Evolutionary conservation across 2,113 vertebrate genomes (phyloP).

Genomic region (Pheucticus melanocephalus): DNA sequence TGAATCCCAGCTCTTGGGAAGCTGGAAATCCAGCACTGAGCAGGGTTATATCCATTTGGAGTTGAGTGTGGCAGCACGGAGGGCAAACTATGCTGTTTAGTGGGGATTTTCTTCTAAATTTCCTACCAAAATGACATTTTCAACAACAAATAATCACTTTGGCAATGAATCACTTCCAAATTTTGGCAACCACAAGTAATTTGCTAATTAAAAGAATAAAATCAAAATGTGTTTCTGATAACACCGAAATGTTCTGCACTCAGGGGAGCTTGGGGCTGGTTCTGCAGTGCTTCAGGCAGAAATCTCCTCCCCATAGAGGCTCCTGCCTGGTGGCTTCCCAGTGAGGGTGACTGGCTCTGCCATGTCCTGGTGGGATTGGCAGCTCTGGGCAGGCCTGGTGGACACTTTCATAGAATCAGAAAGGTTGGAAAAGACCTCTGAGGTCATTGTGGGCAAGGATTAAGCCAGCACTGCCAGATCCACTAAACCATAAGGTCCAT

Average conservation of each 20-base stretch:
- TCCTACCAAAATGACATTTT: neutral
- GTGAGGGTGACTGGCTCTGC: neutral
- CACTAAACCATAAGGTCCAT: neutral
- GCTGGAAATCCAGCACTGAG: neutral
- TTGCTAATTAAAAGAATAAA: neutral
- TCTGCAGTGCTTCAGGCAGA: neutral
- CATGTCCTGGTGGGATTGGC: neutral
- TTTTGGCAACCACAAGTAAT: fast-evolving
- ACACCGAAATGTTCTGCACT: neutral
- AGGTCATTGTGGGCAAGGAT: neutral
- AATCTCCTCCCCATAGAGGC: neutral
- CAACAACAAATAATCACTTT: neutral
- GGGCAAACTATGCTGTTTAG: neutral
- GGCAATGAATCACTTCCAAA: neutral
- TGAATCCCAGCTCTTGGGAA: neutral
- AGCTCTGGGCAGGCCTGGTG: neutral
- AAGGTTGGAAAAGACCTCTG: neutral
- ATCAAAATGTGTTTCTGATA: neutral
- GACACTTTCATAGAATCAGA: neutral
- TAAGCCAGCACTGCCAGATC: neutral
- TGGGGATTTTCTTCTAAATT: neutral
- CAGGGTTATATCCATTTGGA: neutral
- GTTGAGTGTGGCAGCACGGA: neutral
- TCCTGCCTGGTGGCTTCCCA: neutral
- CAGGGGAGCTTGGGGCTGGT: neutral